These are phyloP conservation scores for Anthopleura sola DNA, from an alignment of 64 coral and sea anemone genomes.

Conservation along the genomic window DNA sequence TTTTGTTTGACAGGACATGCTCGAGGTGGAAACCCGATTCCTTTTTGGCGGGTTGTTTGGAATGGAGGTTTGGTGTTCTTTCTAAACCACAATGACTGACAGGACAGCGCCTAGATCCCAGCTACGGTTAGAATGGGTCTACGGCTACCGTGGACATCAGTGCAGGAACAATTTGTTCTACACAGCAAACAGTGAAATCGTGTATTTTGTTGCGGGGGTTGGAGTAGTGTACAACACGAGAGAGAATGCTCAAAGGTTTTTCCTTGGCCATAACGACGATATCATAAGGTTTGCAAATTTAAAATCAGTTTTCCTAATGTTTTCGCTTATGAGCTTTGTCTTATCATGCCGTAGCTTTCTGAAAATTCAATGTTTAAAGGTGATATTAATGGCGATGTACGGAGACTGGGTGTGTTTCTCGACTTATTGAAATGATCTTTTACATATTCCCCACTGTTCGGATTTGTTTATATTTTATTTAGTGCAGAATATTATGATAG, in stretches of 20 bases:
- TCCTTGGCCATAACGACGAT: slow-evolving; percentile 95
- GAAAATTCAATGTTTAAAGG: background rate
- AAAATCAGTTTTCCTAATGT: background rate
- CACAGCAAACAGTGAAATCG: slow-evolving; percentile 72
- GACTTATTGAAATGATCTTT: background rate
- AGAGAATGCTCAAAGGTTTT: slow-evolving; percentile 87
- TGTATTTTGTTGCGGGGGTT: slow-evolving; percentile 99
- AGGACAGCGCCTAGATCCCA: slow-evolving; percentile 92
- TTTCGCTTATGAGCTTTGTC: background rate
- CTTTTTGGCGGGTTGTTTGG: slow-evolving; percentile 10
- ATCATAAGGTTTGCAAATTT: slow-evolving; percentile 86
- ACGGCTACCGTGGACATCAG: slow-evolving; percentile 96
- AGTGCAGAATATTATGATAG: background rate
- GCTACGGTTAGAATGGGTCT: slow-evolving; percentile 95
- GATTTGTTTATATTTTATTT: background rate
- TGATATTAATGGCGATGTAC: background rate
- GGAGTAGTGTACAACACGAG: slow-evolving; percentile 87
- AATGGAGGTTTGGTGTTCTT: background rate
- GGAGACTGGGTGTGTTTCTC: background rate
- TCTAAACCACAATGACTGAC: slow-evolving; percentile 71
- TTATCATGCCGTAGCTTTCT: background rate
- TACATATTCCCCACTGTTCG: no score
- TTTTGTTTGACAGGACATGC: background rate
- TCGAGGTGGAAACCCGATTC: background rate
- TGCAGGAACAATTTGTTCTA: slow-evolving; percentile 98